Base-by-base conservation (phyloP, 2,888 invertebrate species). In the Dicranocentrus wangi region DNA sequence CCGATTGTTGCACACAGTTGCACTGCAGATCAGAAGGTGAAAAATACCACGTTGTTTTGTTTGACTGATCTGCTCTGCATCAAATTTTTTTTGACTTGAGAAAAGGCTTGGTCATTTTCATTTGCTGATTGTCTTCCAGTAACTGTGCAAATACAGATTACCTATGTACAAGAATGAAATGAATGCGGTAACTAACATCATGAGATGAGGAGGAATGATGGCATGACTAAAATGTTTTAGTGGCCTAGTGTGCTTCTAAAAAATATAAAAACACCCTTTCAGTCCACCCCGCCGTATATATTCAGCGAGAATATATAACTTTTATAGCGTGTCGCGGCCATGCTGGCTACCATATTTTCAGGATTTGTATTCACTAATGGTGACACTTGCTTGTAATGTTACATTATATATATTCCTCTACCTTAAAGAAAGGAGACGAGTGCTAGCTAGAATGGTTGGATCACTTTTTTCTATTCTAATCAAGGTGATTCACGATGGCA, bases 401-500 rank as follows among this genome's bases (percentile, higher is more conserved):
- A 10, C 32, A 10, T n/a, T n/a, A n/a, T n/a, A n/a, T n/a, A n/a
- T 21, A 58, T 13, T 13, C 13, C 13, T 39, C 13, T 13, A 13
- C 39, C 13, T 13, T 15, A 47, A 47, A n/a, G 17, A 60, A 60
- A 60, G 66, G 66, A 69, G 60, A 76, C 53, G 68, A 55, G 43
- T 69, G 60, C 25, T 23, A 21, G 60, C 25, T 23, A 21, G 23
- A 55, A 55, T 55, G 55, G 47, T 43, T 68, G 60, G 60, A 27
- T 66, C 7, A 17, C 23, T 76, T 70, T 70, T 69, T 77, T 58
- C 69, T 55, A 65, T 70, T 42, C 19, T 70, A 77, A 77, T 77
- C 77, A 77, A 77, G 69, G 77, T 21, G 69, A 63, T 63, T 77
- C 70, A 77, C 61, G 51, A 69, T 70, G 63, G 43, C 77, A 70